phyloP scores from a whole-genome alignment of 2,113 vertebrate genomes.

The Psittacus erithacus region DNA sequence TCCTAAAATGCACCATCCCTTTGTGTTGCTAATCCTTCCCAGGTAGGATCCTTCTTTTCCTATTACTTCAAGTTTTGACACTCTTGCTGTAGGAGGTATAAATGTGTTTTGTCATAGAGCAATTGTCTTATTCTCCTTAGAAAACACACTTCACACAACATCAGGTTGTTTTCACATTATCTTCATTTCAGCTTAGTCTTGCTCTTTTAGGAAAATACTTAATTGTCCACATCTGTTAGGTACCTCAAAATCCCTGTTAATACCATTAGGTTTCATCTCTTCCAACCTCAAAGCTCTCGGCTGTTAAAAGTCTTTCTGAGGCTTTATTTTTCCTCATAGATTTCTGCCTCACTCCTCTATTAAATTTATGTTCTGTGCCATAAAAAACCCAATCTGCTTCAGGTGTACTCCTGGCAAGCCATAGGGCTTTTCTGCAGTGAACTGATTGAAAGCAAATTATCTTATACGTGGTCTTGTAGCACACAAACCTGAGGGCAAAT shows the following conservation, averaged over 20 bases:
- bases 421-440: not conserved
- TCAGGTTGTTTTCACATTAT: not conserved
- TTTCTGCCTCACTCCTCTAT: not conserved
- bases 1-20: not conserved
- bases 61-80: not conserved
- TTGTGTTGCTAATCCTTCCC: not conserved
- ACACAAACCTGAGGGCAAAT: not conserved
- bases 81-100: not conserved
- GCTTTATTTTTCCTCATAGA: not conserved
- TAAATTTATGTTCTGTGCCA: not conserved
- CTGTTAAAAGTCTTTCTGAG: not conserved
- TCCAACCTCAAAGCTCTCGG: not conserved
- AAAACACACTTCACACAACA: not conserved
- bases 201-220: not conserved
- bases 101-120: not conserved
- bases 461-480: rapidly evolving
- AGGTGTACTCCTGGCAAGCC: not conserved
- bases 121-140: not conserved
- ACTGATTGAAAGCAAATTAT: not conserved
- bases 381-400: not conserved
- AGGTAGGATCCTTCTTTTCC: not conserved
- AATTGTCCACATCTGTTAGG: not conserved
- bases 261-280: not conserved
- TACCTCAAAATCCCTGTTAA: not conserved
- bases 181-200: not conserved